phyloP scores from a whole-genome alignment of 2,113 vertebrate species.

The Mustela lutreola region DNA sequence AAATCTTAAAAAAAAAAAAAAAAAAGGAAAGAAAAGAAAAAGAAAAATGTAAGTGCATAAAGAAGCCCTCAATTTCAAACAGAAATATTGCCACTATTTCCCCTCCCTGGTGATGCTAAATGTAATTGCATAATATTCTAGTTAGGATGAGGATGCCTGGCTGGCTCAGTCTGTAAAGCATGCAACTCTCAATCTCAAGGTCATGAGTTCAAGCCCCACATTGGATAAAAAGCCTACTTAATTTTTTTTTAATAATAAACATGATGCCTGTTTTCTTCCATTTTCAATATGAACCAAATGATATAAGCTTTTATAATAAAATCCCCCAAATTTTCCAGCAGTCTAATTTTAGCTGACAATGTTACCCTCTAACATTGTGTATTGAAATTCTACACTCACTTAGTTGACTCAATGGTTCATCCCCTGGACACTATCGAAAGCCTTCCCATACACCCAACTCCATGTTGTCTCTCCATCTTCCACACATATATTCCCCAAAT shows the following conservation, averaged over 20 bases:
- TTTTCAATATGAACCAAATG: neutral
- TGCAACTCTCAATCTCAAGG: neutral
- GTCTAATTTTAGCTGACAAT: neutral
- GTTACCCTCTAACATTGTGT: neutral
- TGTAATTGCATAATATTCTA: neutral
- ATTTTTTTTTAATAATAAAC: neutral
- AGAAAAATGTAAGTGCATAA: conserved; percentile 41
- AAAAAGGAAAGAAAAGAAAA: no score
- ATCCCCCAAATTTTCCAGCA: neutral
- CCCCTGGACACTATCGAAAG: neutral
- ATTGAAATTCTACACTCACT: neutral
- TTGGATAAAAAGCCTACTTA: neutral
- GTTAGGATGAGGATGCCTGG: neutral
- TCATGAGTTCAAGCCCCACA: neutral
- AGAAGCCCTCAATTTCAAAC: neutral
- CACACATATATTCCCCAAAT: neutral
- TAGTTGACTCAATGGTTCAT: neutral
- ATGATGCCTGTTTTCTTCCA: neutral
- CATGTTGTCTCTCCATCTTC: neutral
- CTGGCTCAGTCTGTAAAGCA: neutral
- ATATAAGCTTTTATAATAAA: conserved; percentile 26
- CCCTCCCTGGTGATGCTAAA: neutral
- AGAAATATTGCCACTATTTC: neutral
- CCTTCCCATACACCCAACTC: neutral
- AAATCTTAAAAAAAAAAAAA: no score